A percentile compares a stretch with the other conserved stretches of the same genome.
These are phyloP conservation scores for Tiliacea citrago DNA, from an alignment of 2,888 invertebrate species.

Conservation along the genomic window DNA sequence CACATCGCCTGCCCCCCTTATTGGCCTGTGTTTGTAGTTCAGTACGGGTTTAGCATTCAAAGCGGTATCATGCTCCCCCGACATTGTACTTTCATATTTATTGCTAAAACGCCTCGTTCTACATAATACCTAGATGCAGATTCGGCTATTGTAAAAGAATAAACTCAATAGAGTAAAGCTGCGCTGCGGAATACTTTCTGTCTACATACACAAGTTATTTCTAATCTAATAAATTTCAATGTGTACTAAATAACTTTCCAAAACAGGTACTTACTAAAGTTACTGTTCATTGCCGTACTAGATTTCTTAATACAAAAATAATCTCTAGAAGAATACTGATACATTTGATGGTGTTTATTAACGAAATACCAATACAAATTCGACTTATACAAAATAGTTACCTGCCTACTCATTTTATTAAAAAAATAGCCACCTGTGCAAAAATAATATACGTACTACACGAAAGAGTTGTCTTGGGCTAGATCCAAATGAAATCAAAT, in stretches of 20 bases:
- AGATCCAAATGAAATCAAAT: slow-evolving; percentile 57
- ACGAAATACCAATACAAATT: slow-evolving; percentile 32
- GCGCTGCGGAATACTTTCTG: slow-evolving; percentile 22
- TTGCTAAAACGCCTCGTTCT: slow-evolving; percentile 85
- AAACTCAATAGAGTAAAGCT: slow-evolving; percentile 35
- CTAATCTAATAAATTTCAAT: slow-evolving; percentile 38
- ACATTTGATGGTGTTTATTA: slow-evolving; percentile 35
- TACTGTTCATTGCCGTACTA: slow-evolving; percentile 20
- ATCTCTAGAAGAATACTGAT: slow-evolving; percentile 27
- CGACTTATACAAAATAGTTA: slow-evolving; percentile 32
- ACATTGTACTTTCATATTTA: slow-evolving; percentile 89
- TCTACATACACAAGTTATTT: slow-evolving; percentile 42
- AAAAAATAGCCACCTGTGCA: slow-evolving; percentile 28
- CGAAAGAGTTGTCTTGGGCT: slow-evolving; percentile 54
- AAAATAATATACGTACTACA: slow-evolving; percentile 1
- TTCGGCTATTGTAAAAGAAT: slow-evolving; percentile 66
- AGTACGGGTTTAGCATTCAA: slow-evolving; percentile 89
- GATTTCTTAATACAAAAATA: slow-evolving; percentile 39
- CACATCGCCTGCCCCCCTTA: slow-evolving; percentile 69
- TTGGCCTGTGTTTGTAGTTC: slow-evolving; percentile 85
- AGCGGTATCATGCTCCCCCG: slow-evolving; percentile 85
- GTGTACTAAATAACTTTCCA: slow-evolving; percentile 41
- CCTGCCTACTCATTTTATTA: slow-evolving; percentile 31
- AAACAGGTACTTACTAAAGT: slow-evolving; percentile 32
- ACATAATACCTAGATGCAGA: slow-evolving; percentile 72